A percentile compares a stretch with the other conserved stretches of the same genome.
These are phyloP conservation scores for Centropyge bicolor DNA, from an alignment of 2,797 vertebrate species.

Conservation along the genomic window DNA sequence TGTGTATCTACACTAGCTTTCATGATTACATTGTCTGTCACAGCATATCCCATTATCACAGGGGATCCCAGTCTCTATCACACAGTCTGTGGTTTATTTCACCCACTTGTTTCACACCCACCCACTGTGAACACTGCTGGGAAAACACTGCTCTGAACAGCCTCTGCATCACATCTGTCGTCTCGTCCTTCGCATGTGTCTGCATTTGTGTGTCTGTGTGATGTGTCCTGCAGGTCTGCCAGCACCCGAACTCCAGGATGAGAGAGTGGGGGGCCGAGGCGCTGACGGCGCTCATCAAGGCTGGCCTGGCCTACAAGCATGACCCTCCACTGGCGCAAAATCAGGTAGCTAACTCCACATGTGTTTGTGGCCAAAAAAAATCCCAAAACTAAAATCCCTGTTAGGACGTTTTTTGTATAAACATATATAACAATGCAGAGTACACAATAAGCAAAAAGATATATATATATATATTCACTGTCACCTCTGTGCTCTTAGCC, in stretches of 20 bases:
- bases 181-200: slow-evolving; percentile 24
- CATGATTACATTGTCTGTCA: slow-evolving; percentile 50
- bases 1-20: slow-evolving; percentile 44
- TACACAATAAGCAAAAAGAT: too few relatives aligned
- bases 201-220: slow-evolving; percentile 62
- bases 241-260: slow-evolving; percentile 98
- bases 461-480: background rate
- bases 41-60: slow-evolving; percentile 42
- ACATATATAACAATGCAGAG: too few relatives aligned
- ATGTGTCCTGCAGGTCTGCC: slow-evolving; percentile 91
- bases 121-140: slow-evolving; percentile 43
- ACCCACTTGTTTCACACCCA: slow-evolving; percentile 48
- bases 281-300: slow-evolving; percentile 96
- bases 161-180: slow-evolving; percentile 44
- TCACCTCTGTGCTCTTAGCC: background rate
- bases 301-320: slow-evolving; percentile 93
- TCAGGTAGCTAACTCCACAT: slow-evolving; percentile 85
- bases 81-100: slow-evolving; percentile 54
- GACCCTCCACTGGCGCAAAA: slow-evolving; percentile 94
- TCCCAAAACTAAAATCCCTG: background rate
- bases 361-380: background rate
- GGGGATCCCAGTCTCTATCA: slow-evolving; percentile 50
- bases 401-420: background rate
- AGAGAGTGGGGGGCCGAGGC: slow-evolving; percentile 99
- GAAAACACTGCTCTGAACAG: slow-evolving; percentile 33